Evolutionary conservation across 2,797 vertebrate genomes (phyloP).

Genomic region (Myotis vivesi): DNA sequence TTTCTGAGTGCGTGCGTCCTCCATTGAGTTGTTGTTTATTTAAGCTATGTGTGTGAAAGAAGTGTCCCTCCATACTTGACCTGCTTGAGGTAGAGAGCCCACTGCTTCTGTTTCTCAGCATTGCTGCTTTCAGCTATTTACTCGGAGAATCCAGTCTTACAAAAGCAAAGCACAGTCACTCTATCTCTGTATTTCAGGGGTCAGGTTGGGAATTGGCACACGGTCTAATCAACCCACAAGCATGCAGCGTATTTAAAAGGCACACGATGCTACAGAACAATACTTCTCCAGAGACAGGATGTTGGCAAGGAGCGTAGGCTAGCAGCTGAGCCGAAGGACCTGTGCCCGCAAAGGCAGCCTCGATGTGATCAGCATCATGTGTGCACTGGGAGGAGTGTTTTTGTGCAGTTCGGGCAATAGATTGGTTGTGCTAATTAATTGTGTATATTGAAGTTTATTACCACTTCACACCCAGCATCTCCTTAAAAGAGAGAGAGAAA

Average conservation of each 20-base stretch:
- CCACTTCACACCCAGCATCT: constrained; percentile 42
- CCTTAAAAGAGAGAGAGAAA: constrained; percentile 23
- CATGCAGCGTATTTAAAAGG: constrained; percentile 33
- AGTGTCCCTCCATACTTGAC: background rate
- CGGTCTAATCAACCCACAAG: background rate
- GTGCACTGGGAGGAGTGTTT: background rate
- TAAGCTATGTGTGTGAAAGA: background rate
- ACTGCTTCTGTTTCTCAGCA: background rate
- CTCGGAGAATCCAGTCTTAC: background rate
- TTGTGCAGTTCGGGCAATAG: background rate
- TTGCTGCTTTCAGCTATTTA: background rate
- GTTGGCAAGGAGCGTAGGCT: background rate
- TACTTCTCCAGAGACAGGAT: background rate
- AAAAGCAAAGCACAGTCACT: constrained; percentile 11
- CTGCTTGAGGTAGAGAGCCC: background rate
- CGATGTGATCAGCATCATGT: background rate
- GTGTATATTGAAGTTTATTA: constrained; percentile 53
- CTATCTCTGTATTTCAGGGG: constrained; percentile 43
- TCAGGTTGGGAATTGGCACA: constrained; percentile 33
- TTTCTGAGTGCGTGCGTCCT: background rate
- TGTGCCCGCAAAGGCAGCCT: background rate
- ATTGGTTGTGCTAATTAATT: constrained; percentile 72
- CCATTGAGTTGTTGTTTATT: background rate
- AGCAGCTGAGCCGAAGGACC: constrained; percentile 2
- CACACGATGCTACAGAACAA: background rate